Base-by-base conservation (phyloP, 2,113 vertebrate genomes). In the Miniopterus natalensis region DNA sequence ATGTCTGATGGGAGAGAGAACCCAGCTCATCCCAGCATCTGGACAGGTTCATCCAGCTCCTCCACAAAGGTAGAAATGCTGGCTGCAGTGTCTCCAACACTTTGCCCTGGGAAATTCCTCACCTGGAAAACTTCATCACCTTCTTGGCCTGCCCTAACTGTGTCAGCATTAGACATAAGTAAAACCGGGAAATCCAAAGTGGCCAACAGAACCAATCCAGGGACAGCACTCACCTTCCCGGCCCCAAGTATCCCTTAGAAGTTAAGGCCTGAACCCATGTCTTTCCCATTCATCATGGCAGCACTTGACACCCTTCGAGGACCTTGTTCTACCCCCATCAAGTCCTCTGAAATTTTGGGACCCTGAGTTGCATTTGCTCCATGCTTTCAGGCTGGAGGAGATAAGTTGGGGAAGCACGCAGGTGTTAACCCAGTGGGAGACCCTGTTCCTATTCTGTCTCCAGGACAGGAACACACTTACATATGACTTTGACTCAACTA, bases 81-180 rank as follows among this genome's bases (percentile, higher is more conserved):
- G 6, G 12, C 21, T 27, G 2, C 13, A 0, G 1, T 0, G 5
- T 45, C 10, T 0, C 9, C 1, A 15, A 6, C 0, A 2, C 2
- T 0, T 36, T 12, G 10, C 20, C 65, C n/a, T 1, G 5, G 53
- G 51, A 8, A 21, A 5, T 7, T 51, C 15, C 42, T 36, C 11
- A 42, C 42, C 53, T 53, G 27, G 53, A 45, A 51, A 36, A 23
- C n/a, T 12, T 21, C 0, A 0, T 15, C 14, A 18, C 12, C 18
- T 17, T 18, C 4, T 45, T 4, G 59, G 25, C 17, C 0, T 13
- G 1, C 13, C 10, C 23, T 20, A 7, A 8, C 4, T 5, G 9
- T 21, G 4, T 21, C 5, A 2, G 12, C 27, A 23, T 20, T 18
- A 47, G 68, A 23, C 40, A 25, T 4, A 17, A 45, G 36, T 27